phyloP scores from a whole-genome alignment of 2,888 invertebrate species.

The Pheosia tremula region DNA sequence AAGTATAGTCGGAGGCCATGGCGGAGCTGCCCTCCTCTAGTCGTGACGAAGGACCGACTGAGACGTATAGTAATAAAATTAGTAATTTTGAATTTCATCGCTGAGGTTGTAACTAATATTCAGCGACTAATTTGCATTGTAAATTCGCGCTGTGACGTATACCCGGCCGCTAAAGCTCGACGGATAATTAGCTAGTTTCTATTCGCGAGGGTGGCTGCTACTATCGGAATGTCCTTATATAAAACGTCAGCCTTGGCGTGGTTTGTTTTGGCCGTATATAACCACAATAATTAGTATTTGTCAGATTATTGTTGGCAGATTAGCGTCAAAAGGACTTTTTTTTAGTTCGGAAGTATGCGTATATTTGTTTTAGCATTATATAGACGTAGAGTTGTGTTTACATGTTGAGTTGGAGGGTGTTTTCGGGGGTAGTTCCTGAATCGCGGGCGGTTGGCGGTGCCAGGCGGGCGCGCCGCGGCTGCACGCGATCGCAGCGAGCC shows the following conservation, averaged over 20 bases:
- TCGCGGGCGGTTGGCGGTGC: slow-evolving; percentile 76
- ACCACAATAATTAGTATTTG: slow-evolving; percentile 56
- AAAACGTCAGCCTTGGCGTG: slow-evolving; percentile 58
- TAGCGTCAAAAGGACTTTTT: slow-evolving; percentile 44
- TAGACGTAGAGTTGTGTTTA: slow-evolving; percentile 65
- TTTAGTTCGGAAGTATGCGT: slow-evolving; percentile 44
- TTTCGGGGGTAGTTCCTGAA: slow-evolving; percentile 71
- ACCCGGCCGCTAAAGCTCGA: slow-evolving; percentile 75
- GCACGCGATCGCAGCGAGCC: slow-evolving; percentile 69
- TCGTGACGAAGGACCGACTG: slow-evolving; percentile 79
- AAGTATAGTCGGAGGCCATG: slow-evolving; percentile 59
- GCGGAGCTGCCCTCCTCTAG: slow-evolving; percentile 70
- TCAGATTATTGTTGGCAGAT: slow-evolving; percentile 34
- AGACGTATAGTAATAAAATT: slow-evolving; percentile 81
- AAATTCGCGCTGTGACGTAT: slow-evolving; percentile 80
- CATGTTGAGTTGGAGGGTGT: slow-evolving; percentile 57
- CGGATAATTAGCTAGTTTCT: slow-evolving; percentile 83
- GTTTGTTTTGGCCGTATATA: slow-evolving; percentile 38
- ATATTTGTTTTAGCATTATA: slow-evolving; percentile 42
- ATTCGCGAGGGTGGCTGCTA: slow-evolving; percentile 70
- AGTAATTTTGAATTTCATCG: slow-evolving; percentile 81
- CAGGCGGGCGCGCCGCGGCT: slow-evolving; percentile 70
- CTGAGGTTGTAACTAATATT: slow-evolving; percentile 82
- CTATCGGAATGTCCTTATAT: slow-evolving; percentile 61
- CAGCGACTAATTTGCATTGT: slow-evolving; percentile 82